Conservation (phyloP, 1,140 invertebrate genomes). For the Drosophila arizonae region DNA sequence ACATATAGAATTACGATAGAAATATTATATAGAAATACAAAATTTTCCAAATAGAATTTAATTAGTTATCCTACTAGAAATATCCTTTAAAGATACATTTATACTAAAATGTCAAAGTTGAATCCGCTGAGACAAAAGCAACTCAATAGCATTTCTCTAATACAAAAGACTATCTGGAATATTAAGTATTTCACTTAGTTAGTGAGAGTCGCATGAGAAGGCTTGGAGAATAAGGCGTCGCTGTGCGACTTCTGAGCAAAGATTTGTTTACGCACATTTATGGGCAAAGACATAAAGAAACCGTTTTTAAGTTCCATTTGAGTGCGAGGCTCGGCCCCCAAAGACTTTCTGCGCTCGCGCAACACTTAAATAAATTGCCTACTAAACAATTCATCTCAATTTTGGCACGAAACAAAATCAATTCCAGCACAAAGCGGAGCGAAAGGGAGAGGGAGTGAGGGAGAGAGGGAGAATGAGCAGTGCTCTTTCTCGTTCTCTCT, state of each 20-base stretch:
- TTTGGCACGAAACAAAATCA: conserved; percentile 50
- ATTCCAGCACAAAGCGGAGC: conserved; percentile 27
- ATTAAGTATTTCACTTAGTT: conserved; percentile 11
- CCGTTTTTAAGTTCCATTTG: conserved; percentile 37
- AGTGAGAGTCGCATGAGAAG: conserved; percentile 19
- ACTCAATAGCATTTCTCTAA: not conserved
- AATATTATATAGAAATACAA: no score
- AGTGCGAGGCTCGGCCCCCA: not conserved
- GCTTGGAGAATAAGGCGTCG: not conserved
- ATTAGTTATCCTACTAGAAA: no score
- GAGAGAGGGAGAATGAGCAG: not conserved
- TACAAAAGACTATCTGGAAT: not conserved
- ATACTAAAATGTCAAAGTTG: not conserved
- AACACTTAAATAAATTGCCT: conserved; percentile 68
- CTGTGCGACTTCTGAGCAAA: conserved; percentile 6
- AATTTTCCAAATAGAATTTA: no score
- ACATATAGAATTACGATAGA: no score
- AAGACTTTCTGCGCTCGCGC: conserved; percentile 3
- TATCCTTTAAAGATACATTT: no score
- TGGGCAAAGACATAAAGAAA: conserved; percentile 33
- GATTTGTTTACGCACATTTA: conserved; percentile 49
- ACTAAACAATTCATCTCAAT: conserved; percentile 74
- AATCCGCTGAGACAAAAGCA: not conserved
- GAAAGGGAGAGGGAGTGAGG: not conserved
- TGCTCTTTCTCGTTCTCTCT: not conserved